Evolutionary conservation across 2,113 vertebrate genomes (phyloP), one percentile per base, ranked within the genome.

Genomic region (Ramphastos sulfuratus): DNA sequence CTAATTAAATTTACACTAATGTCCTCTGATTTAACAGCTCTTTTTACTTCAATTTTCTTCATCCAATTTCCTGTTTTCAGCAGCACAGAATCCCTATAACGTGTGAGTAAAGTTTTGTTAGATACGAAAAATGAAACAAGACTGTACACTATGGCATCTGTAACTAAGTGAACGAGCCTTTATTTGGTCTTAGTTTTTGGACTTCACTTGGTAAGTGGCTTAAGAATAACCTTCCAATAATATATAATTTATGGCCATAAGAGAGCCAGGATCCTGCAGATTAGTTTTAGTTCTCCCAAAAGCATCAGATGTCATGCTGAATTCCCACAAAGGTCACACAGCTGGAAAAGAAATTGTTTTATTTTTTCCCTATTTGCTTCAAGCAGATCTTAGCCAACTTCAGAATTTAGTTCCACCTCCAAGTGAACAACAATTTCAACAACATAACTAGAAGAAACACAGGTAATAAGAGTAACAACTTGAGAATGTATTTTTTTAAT

Each of bases 1-100:
- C 99, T 99, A 93, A 99, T 99, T 93, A 99, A 96, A 97, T 99
- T 98, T 96, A 99, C 96, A 94, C 97, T 98, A 94, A 99, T 97
- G 73, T 99, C 98, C 85, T 98, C 98, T 97, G 98, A 98, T 86
- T 96, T 97, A 27, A 97, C 88, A 90, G 98, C 93, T 97, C 98
- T 98, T 48, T 95, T 95, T 84, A 99, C 98, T 88, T 99, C 98
- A 71, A 99, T 97, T 97, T 98, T 99, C 97, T 98, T 99, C 7
- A 95, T 97, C 99, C 99, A 99, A 65, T 96, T 98, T 67, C 98
- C 98, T 96, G 92, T 90, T 97, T 98, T 99, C 89, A 99, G 89
- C 71, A 99, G 96, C 87, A 97, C 37, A 60, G 96, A 97, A 97
- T 99, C 98, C 95, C 99, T 99, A 92, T 67, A 97, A 97, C 66